These are phyloP conservation scores for Orestias chungarensis DNA, from an alignment of 2,797 vertebrate species.

Conservation along the genomic window DNA sequence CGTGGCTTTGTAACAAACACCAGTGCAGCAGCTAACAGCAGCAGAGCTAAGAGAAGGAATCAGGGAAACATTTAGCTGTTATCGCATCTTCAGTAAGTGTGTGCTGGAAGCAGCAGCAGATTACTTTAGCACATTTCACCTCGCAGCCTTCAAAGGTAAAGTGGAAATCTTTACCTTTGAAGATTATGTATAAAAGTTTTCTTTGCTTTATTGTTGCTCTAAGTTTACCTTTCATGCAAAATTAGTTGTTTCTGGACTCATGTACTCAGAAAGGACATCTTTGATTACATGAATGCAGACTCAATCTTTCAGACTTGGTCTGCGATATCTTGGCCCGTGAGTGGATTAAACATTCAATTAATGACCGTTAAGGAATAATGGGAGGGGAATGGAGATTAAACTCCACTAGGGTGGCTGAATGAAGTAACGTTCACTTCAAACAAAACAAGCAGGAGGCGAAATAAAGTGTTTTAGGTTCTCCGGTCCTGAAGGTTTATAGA, in stretches of 20 bases:
- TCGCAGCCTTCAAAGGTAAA: slow-evolving; percentile 22
- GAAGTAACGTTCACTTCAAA: slow-evolving; percentile 64
- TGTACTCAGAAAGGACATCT: slow-evolving; percentile 60
- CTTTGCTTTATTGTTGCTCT: slow-evolving; percentile 36
- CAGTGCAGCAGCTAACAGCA: slow-evolving; percentile 64
- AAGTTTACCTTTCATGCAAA: slow-evolving; percentile 40
- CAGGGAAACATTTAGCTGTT: slow-evolving; percentile 41
- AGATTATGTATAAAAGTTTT: slow-evolving; percentile 43
- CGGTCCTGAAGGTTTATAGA: slow-evolving; percentile 54
- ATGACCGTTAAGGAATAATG: slow-evolving; percentile 58
- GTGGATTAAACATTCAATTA: slow-evolving; percentile 67
- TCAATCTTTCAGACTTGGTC: slow-evolving; percentile 67
- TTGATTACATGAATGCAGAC: slow-evolving; percentile 3
- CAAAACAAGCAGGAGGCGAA: slow-evolving; percentile 57
- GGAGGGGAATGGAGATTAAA: slow-evolving; percentile 58
- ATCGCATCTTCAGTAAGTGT: slow-evolving; percentile 13
- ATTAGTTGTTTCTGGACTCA: slow-evolving; percentile 51
- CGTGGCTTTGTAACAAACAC: slow-evolving; percentile 68
- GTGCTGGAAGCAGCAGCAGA: slow-evolving; percentile 13
- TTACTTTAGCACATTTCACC: slow-evolving; percentile 46
- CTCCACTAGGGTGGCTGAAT: slow-evolving; percentile 75
- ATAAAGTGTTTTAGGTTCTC: slow-evolving; percentile 59
- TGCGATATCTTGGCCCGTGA: slow-evolving; percentile 61
- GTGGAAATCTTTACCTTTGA: slow-evolving; percentile 34
- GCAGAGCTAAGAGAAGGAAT: slow-evolving; percentile 64